These are phyloP conservation scores for Piezodorus guildinii DNA, from an alignment of 1,140 invertebrate genomes.

Conservation along the genomic window DNA sequence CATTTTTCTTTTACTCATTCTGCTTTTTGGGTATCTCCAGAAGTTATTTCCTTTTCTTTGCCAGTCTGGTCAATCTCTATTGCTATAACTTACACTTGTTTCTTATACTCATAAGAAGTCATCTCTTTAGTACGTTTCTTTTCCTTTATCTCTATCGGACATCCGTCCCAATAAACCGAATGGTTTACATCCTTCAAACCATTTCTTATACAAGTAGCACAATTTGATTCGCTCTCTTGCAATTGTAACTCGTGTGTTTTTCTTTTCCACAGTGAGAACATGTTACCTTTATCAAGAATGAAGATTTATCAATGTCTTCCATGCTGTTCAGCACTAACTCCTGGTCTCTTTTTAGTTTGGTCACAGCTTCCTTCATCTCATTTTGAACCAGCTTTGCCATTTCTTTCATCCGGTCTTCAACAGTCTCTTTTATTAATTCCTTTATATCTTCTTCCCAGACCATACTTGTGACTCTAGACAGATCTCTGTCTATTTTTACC, in stretches of 20 bases:
- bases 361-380: neutral
- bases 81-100: no score
- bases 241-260: neutral
- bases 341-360: neutral
- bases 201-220: neutral
- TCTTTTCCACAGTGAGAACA: neutral
- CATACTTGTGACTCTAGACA: neutral
- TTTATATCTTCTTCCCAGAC: neutral
- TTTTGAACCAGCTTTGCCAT: neutral
- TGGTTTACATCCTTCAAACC: neutral
- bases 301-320: neutral
- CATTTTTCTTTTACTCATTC: neutral
- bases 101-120: neutral
- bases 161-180: neutral
- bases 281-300: neutral
- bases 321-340: neutral
- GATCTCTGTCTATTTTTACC: neutral
- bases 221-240: neutral
- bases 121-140: neutral
- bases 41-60: neutral
- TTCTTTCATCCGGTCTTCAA: neutral
- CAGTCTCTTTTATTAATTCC: neutral
- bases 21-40: neutral
- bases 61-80: no score
- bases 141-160: neutral